Evolutionary conservation across 2,797 vertebrate genomes (phyloP).

Genomic region (Danio albolineatus): DNA sequence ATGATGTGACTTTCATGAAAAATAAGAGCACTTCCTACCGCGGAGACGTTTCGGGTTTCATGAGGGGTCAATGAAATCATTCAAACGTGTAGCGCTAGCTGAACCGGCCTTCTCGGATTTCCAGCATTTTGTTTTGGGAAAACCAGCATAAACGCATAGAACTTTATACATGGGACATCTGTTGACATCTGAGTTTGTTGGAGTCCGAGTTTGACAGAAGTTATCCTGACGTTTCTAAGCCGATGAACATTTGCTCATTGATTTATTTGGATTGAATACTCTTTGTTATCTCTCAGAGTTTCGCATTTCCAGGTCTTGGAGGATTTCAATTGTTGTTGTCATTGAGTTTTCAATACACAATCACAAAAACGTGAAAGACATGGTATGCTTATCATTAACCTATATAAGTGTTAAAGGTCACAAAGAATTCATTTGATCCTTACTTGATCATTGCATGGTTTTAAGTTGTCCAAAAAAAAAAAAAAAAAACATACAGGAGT

Average conservation of each 20-base stretch:
- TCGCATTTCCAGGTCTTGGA: slow-evolving; percentile 12
- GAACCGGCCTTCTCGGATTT: slow-evolving; percentile 44
- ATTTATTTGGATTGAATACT: neutral
- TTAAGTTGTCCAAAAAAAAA: too few species aligned
- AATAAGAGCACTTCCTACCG: slow-evolving; percentile 56
- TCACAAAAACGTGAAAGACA: slow-evolving; percentile 2
- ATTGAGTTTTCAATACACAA: neutral
- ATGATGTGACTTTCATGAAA: slow-evolving; percentile 54
- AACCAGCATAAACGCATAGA: slow-evolving; percentile 32
- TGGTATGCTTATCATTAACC: slow-evolving; percentile 24
- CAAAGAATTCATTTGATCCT: neutral
- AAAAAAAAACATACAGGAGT: neutral
- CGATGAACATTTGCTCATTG: neutral
- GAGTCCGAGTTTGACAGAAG: neutral
- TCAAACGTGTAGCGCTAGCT: slow-evolving; percentile 51
- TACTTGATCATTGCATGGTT: neutral
- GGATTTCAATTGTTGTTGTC: neutral
- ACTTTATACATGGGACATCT: slow-evolving; percentile 32
- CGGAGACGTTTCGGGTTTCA: slow-evolving; percentile 54
- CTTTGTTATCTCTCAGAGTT: neutral
- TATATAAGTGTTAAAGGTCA: neutral
- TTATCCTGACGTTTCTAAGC: neutral
- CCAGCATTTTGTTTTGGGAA: slow-evolving; percentile 46
- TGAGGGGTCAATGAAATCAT: slow-evolving; percentile 43
- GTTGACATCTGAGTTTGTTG: slow-evolving; percentile 2